Percentiles rank a stretch among this genome's conserved stretches.
These are phyloP conservation scores for Eurytoma californica DNA, from an alignment of 2,888 invertebrate species.

Conservation along the genomic window DNA sequence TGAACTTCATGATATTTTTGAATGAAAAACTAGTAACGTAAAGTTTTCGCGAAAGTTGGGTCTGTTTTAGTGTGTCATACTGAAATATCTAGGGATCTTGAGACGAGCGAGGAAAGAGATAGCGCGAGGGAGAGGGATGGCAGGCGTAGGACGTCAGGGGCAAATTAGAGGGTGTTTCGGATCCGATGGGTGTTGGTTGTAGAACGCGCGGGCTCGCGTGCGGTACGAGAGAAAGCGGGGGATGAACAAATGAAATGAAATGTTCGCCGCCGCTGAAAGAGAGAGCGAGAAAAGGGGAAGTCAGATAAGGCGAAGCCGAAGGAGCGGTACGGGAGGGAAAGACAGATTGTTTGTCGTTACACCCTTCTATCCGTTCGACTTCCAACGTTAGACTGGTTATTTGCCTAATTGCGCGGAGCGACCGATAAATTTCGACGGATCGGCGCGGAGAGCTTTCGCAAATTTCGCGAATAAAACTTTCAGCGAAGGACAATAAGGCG, in stretches of 20 bases:
- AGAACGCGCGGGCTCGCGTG: constrained; percentile 54
- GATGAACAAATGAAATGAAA: constrained; percentile 74
- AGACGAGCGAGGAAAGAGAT: constrained; percentile 48
- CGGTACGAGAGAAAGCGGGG: constrained; percentile 61
- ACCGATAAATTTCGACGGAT: constrained; percentile 72
- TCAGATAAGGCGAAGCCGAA: constrained; percentile 48
- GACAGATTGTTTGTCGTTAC: constrained; percentile 72
- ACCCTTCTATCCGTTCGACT: constrained; percentile 67
- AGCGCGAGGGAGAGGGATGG: constrained; percentile 1
- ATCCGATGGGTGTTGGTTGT: constrained; percentile 66
- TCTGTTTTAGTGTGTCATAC: constrained; percentile 57
- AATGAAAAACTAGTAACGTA: not conserved
- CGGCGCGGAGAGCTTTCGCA: constrained; percentile 66
- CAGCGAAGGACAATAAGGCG: too few relatives aligned
- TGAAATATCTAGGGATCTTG: constrained; percentile 54
- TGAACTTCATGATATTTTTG: too few relatives aligned
- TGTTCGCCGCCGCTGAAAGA: constrained; percentile 68
- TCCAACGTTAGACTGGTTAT: constrained; percentile 71
- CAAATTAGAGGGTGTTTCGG: constrained; percentile 73
- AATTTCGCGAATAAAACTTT: constrained; percentile 55
- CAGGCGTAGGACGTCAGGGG: constrained; percentile 60
- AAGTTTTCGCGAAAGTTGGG: constrained; percentile 51
- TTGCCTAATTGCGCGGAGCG: constrained; percentile 72
- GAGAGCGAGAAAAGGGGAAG: constrained; percentile 56
- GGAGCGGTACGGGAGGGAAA: constrained; percentile 60